phyloP scores from a whole-genome alignment of 2,888 invertebrate species.

The Bruchidius siliquastri region DNA sequence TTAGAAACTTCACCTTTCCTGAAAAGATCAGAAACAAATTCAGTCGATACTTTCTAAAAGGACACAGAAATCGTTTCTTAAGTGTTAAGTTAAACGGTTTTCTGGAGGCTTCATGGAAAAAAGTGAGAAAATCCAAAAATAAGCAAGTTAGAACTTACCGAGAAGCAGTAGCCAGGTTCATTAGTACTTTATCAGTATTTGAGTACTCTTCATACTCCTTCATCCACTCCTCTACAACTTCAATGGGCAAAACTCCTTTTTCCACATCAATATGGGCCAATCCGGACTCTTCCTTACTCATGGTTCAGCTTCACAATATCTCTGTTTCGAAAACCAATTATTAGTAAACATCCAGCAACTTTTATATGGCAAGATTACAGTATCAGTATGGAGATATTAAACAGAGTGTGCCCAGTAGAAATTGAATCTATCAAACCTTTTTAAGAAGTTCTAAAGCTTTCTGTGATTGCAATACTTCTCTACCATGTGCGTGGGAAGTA shows the following conservation, averaged over 20 bases:
- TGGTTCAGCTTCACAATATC: not conserved
- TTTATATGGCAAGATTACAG: not conserved
- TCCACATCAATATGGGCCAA: slow-evolving; percentile 6
- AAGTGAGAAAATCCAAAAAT: too few species aligned
- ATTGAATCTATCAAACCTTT: too few species aligned
- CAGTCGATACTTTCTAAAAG: too few species aligned
- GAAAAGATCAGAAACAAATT: too few species aligned
- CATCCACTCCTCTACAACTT: slow-evolving; percentile 48
- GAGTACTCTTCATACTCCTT: slow-evolving; percentile 32
- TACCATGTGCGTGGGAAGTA: too few species aligned
- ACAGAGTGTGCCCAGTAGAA: not conserved
- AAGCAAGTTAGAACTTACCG: too few species aligned
- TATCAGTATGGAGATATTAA: not conserved
- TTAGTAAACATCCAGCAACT: not conserved
- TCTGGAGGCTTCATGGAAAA: too few species aligned
- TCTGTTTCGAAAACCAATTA: too few species aligned
- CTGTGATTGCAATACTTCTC: too few species aligned
- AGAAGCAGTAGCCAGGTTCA: slow-evolving; percentile 46
- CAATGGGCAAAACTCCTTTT: slow-evolving; percentile 34
- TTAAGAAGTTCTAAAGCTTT: too few species aligned
- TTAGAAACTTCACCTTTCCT: not conserved
- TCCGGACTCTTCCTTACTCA: slow-evolving; percentile 6
- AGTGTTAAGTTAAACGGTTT: too few species aligned
- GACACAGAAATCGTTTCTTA: too few species aligned
- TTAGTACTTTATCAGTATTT: slow-evolving; percentile 21